Conservation (phyloP, 2,113 vertebrate species). For the Amphilophus citrinellus region DNA sequence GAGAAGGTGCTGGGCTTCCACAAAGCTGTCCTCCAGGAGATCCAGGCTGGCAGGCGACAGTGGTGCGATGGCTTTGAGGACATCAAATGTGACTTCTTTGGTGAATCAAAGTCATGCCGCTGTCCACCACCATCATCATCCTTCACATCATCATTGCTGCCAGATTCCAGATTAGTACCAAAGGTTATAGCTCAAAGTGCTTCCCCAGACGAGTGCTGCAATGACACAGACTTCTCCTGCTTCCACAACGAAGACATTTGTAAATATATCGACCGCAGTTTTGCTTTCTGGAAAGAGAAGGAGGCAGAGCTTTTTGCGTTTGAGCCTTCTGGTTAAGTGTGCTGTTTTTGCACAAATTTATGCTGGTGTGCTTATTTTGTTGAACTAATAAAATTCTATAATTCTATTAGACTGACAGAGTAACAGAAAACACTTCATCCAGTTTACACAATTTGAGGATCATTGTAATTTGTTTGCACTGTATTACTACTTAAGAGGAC, state of each 20-base stretch:
- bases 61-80: slow-evolving; percentile 94
- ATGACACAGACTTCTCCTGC: slow-evolving; percentile 59
- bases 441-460: not conserved
- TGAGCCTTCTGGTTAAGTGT: slow-evolving; percentile 36
- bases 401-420: not conserved
- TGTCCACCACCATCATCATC: slow-evolving; percentile 7
- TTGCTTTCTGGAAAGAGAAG: slow-evolving; percentile 97
- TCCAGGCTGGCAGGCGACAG: slow-evolving; percentile 83
- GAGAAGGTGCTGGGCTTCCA: slow-evolving; percentile 88
- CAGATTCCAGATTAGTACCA: slow-evolving; percentile 46
- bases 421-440: not conserved
- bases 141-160: not conserved
- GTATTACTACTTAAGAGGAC: not conserved
- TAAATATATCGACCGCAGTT: slow-evolving; percentile 93
- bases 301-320: slow-evolving; percentile 92
- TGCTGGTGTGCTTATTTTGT: slow-evolving; percentile 17
- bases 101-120: slow-evolving; percentile 44
- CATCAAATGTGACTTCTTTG: slow-evolving; percentile 89
- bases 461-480: not conserved
- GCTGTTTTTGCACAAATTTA: slow-evolving; percentile 11
- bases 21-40: slow-evolving; percentile 88
- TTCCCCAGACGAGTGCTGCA: slow-evolving; percentile 30
- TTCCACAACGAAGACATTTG: slow-evolving; percentile 88
- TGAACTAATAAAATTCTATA: slow-evolving; percentile 3
- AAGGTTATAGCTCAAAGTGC: slow-evolving; percentile 49